Conservation (phyloP, 2,113 vertebrate species). For the Coptodon rendalli region DNA sequence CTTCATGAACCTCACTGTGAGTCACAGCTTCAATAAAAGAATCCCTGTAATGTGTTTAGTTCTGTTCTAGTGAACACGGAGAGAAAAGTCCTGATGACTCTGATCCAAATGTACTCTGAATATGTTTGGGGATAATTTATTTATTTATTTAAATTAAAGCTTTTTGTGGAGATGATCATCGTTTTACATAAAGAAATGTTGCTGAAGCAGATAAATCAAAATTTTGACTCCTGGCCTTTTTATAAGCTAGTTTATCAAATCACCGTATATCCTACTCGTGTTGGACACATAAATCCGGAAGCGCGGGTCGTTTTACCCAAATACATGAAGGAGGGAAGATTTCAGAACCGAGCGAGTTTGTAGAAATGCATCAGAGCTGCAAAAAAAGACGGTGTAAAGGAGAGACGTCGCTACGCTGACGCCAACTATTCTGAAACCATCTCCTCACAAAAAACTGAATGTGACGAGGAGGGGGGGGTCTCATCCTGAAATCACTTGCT, state of each 20-base stretch:
- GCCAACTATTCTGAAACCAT: not conserved
- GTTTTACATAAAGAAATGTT: not conserved
- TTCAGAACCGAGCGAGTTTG: rapidly evolving
- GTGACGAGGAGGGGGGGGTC: not conserved
- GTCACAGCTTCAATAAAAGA: conserved; percentile 30
- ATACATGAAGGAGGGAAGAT: rapidly evolving
- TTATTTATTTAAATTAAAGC: rapidly evolving
- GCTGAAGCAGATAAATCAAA: rapidly evolving
- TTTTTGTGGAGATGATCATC: not conserved
- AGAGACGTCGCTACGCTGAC: not conserved
- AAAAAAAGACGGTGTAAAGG: not conserved
- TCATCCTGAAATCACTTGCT: not conserved
- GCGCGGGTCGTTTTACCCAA: rapidly evolving
- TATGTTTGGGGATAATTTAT: not conserved
- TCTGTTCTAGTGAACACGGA: not conserved
- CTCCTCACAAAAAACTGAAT: not conserved
- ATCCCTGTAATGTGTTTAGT: not conserved
- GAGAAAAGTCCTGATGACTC: not conserved
- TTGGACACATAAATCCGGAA: rapidly evolving
- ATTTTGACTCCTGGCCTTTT: not conserved
- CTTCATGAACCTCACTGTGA: conserved; percentile 99
- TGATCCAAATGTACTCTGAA: rapidly evolving
- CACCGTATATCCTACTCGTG: rapidly evolving
- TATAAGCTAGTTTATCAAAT: not conserved
- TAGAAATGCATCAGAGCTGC: rapidly evolving